A percentile compares a stretch with the other conserved stretches of the same genome.
Evolutionary conservation across 2,797 vertebrate genomes (phyloP).

Genomic region (Gobionotothen gibberifrons): DNA sequence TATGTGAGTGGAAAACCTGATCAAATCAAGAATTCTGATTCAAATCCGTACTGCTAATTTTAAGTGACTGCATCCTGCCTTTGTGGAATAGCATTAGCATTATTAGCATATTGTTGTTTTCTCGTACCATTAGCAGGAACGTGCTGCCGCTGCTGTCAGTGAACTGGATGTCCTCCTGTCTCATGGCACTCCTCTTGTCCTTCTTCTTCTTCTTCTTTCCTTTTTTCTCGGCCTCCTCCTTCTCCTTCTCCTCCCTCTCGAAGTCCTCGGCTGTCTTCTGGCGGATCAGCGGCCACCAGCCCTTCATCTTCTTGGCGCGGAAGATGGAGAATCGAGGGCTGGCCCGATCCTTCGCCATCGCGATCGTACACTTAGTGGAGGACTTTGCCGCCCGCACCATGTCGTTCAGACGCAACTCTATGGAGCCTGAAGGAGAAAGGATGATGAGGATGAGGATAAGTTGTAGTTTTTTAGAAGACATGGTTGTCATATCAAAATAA

Average conservation of each 20-base stretch:
- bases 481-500: too few species aligned
- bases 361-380: conserved; percentile 85
- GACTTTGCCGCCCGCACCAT: conserved; percentile 90
- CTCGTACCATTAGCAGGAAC: conserved; percentile 87
- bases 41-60: neutral
- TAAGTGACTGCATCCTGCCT: neutral
- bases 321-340: conserved; percentile 91
- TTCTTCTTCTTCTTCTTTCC: conserved; percentile 77
- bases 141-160: conserved; percentile 86
- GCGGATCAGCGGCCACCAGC: conserved; percentile 94
- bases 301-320: conserved; percentile 89
- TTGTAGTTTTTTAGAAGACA: too few species aligned
- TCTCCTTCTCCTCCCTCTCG: conserved; percentile 86
- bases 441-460: neutral
- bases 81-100: neutral
- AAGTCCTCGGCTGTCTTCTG: conserved; percentile 87
- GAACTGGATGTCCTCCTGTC: conserved; percentile 88
- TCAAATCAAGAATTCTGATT: neutral
- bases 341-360: conserved; percentile 88
- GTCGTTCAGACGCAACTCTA: conserved; percentile 90
- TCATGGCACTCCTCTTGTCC: conserved; percentile 81
- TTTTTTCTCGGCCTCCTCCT: conserved; percentile 83
- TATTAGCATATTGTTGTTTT: neutral
- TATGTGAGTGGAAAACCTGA: too few species aligned
- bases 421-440: conserved; percentile 82